Conservation (phyloP, 2,113 vertebrate species). For the Eudorcas thomsonii region DNA sequence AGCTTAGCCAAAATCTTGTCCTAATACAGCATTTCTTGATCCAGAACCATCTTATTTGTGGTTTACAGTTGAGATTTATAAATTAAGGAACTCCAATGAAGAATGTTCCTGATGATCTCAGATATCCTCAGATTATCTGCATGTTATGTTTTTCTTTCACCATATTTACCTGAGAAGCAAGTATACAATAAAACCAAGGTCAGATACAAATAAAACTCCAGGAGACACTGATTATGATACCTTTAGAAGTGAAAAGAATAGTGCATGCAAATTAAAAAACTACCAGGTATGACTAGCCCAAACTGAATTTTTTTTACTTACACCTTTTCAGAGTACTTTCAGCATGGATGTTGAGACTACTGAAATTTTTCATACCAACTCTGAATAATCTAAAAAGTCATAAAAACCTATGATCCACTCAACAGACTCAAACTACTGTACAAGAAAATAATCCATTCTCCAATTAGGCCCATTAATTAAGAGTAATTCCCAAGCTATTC, state of each 20-base stretch:
- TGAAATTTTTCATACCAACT: background rate
- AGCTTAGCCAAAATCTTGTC: background rate
- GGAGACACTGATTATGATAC: background rate
- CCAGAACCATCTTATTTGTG: background rate
- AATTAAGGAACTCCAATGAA: background rate
- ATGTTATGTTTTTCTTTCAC: background rate
- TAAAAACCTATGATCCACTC: background rate
- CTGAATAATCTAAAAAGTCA: background rate
- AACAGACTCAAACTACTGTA: accelerated
- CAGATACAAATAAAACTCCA: background rate
- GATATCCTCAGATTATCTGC: background rate
- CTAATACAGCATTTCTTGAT: background rate
- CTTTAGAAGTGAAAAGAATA: background rate
- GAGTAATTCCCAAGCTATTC: background rate
- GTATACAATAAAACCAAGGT: background rate
- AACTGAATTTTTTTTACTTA: background rate
- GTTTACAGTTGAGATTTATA: background rate
- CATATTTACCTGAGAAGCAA: background rate
- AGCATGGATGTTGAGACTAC: background rate
- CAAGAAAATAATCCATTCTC: background rate
- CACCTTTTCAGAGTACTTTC: background rate
- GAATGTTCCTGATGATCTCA: background rate
- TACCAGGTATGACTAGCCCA: background rate
- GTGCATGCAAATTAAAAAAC: background rate
- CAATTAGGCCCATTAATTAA: background rate